A percentile compares a stretch with the other conserved stretches of the same genome.
Evolutionary conservation across 2,888 invertebrate genomes (phyloP).

Genomic region (Tetragonisca angustula): DNA sequence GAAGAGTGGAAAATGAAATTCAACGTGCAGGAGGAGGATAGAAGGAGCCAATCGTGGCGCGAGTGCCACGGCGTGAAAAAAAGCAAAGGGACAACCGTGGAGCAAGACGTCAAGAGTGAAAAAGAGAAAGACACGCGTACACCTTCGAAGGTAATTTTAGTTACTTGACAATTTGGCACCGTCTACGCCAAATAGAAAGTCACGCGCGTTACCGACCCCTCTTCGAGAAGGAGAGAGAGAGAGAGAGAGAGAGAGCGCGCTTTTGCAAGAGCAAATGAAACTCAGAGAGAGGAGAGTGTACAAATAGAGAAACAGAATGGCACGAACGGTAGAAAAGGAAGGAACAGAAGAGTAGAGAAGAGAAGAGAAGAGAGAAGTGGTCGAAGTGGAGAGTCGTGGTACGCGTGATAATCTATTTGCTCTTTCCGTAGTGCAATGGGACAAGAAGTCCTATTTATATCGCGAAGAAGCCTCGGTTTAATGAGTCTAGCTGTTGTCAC

Average conservation of each 20-base stretch:
- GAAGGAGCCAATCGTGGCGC: slow-evolving; percentile 40
- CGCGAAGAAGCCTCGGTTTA: slow-evolving; percentile 80
- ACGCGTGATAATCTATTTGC: slow-evolving; percentile 73
- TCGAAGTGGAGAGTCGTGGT: slow-evolving; percentile 54
- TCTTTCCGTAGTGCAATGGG: slow-evolving; percentile 70
- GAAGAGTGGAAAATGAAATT: slow-evolving; percentile 19
- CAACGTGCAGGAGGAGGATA: not conserved
- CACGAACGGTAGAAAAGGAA: slow-evolving; percentile 36
- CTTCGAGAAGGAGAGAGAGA: slow-evolving; percentile 21
- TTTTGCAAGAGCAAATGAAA: slow-evolving; percentile 44
- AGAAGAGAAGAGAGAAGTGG: slow-evolving; percentile 50
- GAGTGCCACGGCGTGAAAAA: slow-evolving; percentile 6
- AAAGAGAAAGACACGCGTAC: slow-evolving; percentile 59
- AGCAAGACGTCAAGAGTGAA: slow-evolving; percentile 40
- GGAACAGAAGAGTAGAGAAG: slow-evolving; percentile 31
- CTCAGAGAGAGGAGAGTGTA: slow-evolving; percentile 8
- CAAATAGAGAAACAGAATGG: slow-evolving; percentile 1
- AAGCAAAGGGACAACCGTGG: slow-evolving; percentile 24
- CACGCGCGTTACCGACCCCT: slow-evolving; percentile 57
- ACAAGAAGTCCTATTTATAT: slow-evolving; percentile 80
- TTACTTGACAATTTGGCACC: slow-evolving; percentile 81
- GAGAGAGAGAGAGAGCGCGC: not conserved
- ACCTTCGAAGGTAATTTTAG: slow-evolving; percentile 82
- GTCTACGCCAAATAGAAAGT: slow-evolving; percentile 81
- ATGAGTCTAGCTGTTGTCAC: slow-evolving; percentile 82